phyloP scores from a whole-genome alignment of 2,113 vertebrate genomes.

The Potamarius usumacintae region DNA sequence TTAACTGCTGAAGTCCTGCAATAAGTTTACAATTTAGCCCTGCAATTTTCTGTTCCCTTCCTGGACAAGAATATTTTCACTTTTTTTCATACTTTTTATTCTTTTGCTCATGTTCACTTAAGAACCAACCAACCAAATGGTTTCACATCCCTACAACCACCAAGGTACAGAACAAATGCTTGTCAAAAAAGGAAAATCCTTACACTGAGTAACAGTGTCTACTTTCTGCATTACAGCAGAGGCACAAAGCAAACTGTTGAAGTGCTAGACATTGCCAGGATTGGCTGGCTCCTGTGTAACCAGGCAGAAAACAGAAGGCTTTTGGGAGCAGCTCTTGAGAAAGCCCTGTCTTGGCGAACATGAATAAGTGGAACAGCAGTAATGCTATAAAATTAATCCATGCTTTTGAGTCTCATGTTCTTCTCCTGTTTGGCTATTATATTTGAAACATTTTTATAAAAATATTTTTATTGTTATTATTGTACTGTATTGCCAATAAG shows the following conservation, averaged over 20 bases:
- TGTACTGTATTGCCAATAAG: background rate
- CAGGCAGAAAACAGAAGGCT: constrained; percentile 28
- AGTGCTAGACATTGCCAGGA: constrained; percentile 16
- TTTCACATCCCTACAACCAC: background rate
- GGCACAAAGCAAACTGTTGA: constrained; percentile 20
- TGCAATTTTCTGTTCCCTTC: background rate
- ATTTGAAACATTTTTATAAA: background rate
- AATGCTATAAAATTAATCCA: constrained; percentile 2
- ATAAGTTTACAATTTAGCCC: background rate
- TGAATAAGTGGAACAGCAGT: background rate
- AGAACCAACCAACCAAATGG: background rate
- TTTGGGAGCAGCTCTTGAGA: constrained; percentile 23
- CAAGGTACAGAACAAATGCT: background rate
- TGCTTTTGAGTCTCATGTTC: background rate
- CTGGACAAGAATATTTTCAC: background rate
- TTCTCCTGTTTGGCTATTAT: background rate
- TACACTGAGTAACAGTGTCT: background rate
- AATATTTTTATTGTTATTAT: background rate
- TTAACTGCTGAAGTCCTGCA: background rate
- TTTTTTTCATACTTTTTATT: background rate
- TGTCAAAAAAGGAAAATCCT: background rate
- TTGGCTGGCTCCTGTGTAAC: constrained; percentile 12
- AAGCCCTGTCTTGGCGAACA: constrained; percentile 10
- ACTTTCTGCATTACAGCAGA: background rate
- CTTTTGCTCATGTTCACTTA: background rate